A percentile compares a stretch with the other conserved stretches of the same genome.
Evolutionary conservation across 2,113 vertebrate species (phyloP).

Genomic region (Poecilia latipinna): DNA sequence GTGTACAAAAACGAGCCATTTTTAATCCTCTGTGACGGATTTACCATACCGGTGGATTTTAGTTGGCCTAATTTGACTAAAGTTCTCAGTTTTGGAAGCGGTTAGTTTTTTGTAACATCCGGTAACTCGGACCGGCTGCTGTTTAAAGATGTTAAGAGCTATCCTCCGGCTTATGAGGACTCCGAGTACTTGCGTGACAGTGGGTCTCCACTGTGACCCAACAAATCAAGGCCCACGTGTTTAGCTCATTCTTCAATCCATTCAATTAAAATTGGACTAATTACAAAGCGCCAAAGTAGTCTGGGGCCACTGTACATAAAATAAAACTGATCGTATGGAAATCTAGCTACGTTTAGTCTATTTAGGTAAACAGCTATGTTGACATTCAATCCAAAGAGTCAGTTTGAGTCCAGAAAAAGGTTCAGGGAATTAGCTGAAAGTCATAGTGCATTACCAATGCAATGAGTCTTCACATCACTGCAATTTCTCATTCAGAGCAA

Average conservation of each 20-base stretch:
- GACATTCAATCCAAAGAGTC: not conserved
- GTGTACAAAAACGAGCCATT: constrained; percentile 37
- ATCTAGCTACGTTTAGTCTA: not conserved
- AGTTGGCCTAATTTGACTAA: not conserved
- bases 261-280: not conserved
- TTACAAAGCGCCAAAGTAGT: too few relatives aligned
- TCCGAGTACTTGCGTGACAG: constrained; percentile 4
- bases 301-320: not conserved
- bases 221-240: constrained; percentile 25
- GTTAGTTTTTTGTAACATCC: not conserved
- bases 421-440: not conserved
- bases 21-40: not conserved
- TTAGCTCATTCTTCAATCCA: not conserved
- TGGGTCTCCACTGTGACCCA: constrained; percentile 19
- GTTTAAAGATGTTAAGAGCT: constrained; percentile 19
- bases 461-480: not conserved
- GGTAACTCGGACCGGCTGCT: not conserved
- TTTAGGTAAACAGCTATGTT: not conserved
- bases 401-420: not conserved
- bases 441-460: too few relatives aligned
- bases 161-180: constrained; percentile 4
- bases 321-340: not conserved
- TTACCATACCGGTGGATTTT: not conserved
- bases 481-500: not conserved
- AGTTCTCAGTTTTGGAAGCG: not conserved